Percentiles rank a stretch among this genome's conserved stretches.
phyloP scores from a whole-genome alignment of 2,888 invertebrate species.

The Ichneumoninae sp. region DNA sequence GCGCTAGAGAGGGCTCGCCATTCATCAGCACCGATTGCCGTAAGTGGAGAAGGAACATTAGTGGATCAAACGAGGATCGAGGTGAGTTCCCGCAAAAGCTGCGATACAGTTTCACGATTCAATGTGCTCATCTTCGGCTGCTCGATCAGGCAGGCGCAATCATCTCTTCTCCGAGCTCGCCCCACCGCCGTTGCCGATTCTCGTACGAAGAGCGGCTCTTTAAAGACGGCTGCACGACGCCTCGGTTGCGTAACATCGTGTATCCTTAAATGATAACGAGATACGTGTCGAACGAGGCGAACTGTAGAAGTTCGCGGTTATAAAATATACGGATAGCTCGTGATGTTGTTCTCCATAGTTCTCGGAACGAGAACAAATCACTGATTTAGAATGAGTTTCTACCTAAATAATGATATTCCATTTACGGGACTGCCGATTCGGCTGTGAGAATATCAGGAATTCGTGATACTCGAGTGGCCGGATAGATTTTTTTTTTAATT shows the following conservation, averaged over 20 bases:
- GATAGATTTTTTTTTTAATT: background rate
- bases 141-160: slow-evolving; percentile 68
- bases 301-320: slow-evolving; percentile 8
- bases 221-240: slow-evolving; percentile 70
- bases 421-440: background rate
- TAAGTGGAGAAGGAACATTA: slow-evolving; percentile 64
- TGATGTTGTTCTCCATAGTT: slow-evolving; percentile 8
- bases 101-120: slow-evolving; percentile 74
- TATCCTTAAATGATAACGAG: slow-evolving; percentile 78
- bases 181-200: background rate
- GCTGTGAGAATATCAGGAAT: slow-evolving; percentile 21
- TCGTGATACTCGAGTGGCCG: slow-evolving; percentile 9
- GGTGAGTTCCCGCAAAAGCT: slow-evolving; percentile 30
- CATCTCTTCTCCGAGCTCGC: slow-evolving; percentile 67
- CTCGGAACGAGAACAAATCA: slow-evolving; percentile 11
- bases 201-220: slow-evolving; percentile 22
- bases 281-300: slow-evolving; percentile 68
- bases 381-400: background rate
- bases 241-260: slow-evolving; percentile 73
- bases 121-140: slow-evolving; percentile 73
- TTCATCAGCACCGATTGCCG: slow-evolving; percentile 75
- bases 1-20: slow-evolving; percentile 67
- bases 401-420: slow-evolving; percentile 17
- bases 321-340: slow-evolving; percentile 22
- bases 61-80: slow-evolving; percentile 53